Evolutionary conservation across 2,113 vertebrate species (phyloP), one percentile per base, ranked within the genome.

Genomic region (Sapayoa aenigma): DNA sequence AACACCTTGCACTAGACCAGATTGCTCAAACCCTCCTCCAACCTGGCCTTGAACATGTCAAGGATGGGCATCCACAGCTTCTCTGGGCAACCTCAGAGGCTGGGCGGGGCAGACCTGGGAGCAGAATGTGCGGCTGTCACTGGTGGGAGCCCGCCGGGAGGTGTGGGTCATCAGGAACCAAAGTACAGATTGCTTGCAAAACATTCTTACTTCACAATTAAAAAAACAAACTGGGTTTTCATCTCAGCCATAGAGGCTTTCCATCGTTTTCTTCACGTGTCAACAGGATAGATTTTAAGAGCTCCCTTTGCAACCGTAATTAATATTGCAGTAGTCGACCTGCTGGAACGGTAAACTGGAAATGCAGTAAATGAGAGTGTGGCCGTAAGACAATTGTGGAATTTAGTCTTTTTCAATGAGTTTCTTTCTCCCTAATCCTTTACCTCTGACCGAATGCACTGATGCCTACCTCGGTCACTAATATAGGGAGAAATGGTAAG

Each of bases 401-500:
- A 96, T 98, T 97, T 97, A 96, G 97, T 84, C 69, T 97, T 98
- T 96, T 97, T 98, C 97, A 98, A 98, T 97, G 95, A 98, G 97
- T 98, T 98, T 98, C 97, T 98, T 98, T 98, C 97, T 98, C 97
- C 98, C 98, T 98, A 91, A 98, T 96, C 96, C 97, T 98, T 96
- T 98, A 96, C 97, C 97, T 98, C 96, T 98, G 97, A 98, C 98
- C 96, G 95, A 98, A 98, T 98, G 97, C 97, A 96, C 97, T 98
- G 98, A 97, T 98, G 97, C 95, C 97, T 97, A 97, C 97, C 97
- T 97, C 97, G 98, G 98, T 98, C 98, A 98, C 97, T 98, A 98
- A 98, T 97, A 93, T 98, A 98, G 98, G 98, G 98, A 98, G 98
- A 98, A 98, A 98, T 98, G 98, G 98, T 98, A 98, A 98, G 98